Conservation (phyloP, 2,888 invertebrate species). For the Thymelicus sylvestris region DNA sequence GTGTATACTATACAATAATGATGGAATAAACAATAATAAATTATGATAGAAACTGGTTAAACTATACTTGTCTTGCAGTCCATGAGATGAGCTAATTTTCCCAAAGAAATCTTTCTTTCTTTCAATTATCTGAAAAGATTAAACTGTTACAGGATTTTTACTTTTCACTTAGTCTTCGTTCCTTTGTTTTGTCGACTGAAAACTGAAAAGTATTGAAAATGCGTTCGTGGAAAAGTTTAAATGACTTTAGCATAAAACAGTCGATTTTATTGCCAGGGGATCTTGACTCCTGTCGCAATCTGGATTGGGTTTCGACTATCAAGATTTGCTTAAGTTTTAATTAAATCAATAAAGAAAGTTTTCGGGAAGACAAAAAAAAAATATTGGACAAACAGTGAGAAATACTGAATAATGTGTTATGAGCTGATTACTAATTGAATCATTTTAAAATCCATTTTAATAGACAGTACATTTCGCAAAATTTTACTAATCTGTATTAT, state of each 20-base stretch:
- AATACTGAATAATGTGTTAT: too few species aligned
- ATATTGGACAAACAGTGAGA: neutral
- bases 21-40: too few species aligned
- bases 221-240: slow-evolving; percentile 22
- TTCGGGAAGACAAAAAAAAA: neutral
- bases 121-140: neutral
- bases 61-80: too few species aligned
- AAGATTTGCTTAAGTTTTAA: neutral
- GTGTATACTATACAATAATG: too few species aligned
- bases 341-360: neutral
- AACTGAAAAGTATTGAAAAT: slow-evolving; percentile 7
- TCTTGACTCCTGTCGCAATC: slow-evolving; percentile 3
- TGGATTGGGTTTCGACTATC: slow-evolving; percentile 3
- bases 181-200: slow-evolving; percentile 3
- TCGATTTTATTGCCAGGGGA: neutral
- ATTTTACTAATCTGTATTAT: too few species aligned
- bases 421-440: too few species aligned
- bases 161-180: slow-evolving; percentile 4
- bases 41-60: too few species aligned
- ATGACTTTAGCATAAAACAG: slow-evolving; percentile 21
- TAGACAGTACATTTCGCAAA: too few species aligned
- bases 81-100: neutral
- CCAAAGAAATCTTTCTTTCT: neutral
- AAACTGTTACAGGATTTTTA: slow-evolving; percentile 3
- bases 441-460: too few species aligned